Evolutionary conservation across 2,113 vertebrate genomes (phyloP), one percentile per base, ranked within the genome.

Genomic region (Grantiella picta): DNA sequence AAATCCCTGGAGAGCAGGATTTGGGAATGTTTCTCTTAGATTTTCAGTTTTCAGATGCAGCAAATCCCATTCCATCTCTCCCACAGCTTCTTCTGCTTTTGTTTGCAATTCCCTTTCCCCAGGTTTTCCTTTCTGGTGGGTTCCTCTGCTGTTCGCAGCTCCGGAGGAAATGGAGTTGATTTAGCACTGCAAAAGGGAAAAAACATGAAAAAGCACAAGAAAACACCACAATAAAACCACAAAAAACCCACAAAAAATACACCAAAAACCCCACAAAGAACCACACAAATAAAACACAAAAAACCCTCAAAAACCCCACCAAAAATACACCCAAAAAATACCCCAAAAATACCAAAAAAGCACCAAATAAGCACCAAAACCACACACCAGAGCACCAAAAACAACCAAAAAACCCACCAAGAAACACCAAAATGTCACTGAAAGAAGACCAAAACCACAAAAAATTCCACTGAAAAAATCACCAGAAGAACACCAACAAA

Each of bases 241-340:
- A 9, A 2, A 29, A 33, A 50, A 28, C 2, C 4, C 16, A 9
- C 3, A 3, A 12, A 64, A 27, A 59, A 33, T 23, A 3, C 25
- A 14, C 17, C 25, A 20, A 28, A 21, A 42, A 21, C n/a, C n/a
- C 4, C 7, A 9, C 3, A 9, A 2, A 29, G 25, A 50, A 28
- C 2, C 4, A 0, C 22, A 25, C 11, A 25, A 61, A 28, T 10
- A 20, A 61, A 60, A 11, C 22, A 35, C 9, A 10, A 40, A 50
- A 22, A 49, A 2, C 0, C 12, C 38, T 22, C 28, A 19, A 15
- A 64, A 42, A 42, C 12, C 21, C 6, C 40, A 13, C 27, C 27
- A 42, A 64, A 15, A 42, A 33, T 4, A 29, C 21, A 33, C 20
- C 6, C n/a, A n/a, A n/a, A n/a, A n/a, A n/a, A n/a, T 12, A 31